Evolutionary conservation across 2,113 vertebrate genomes (phyloP).

Genomic region (Ptilonorhynchus violaceus): DNA sequence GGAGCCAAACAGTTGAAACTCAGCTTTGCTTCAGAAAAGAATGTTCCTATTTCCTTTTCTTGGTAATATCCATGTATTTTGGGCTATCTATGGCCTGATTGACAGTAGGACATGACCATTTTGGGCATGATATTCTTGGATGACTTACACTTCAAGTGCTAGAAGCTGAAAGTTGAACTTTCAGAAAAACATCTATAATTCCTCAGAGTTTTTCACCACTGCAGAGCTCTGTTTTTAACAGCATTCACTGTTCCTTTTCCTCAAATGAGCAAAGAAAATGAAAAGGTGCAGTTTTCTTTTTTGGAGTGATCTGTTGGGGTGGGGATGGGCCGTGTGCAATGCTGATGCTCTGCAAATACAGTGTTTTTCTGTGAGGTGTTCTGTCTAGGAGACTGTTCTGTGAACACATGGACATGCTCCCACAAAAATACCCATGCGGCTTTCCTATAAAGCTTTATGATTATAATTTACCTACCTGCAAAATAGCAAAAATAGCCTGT

Average conservation of each 20-base stretch:
- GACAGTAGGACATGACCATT: slow-evolving; percentile 9
- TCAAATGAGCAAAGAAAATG: background rate
- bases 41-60: background rate
- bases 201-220: slow-evolving; percentile 27
- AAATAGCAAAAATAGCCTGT: background rate
- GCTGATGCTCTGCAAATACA: background rate
- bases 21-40: slow-evolving; percentile 1
- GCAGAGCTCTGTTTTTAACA: slow-evolving; percentile 35
- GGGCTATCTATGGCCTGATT: slow-evolving; percentile 3
- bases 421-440: background rate
- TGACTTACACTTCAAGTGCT: background rate
- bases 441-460: background rate
- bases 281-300: background rate
- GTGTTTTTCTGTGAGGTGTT: background rate
- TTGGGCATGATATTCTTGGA: background rate
- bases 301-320: background rate
- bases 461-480: background rate
- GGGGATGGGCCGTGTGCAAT: background rate
- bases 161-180: background rate
- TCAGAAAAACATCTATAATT: slow-evolving; percentile 24
- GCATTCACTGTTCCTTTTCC: slow-evolving; percentile 16
- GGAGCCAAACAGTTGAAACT: slow-evolving; percentile 49
- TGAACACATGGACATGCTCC: fast-evolving
- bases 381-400: background rate
- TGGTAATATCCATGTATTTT: background rate